A percentile compares a stretch with the other conserved stretches of the same genome.
Evolutionary conservation across 2,888 invertebrate species (phyloP).

Genomic region (Micropterix aruncella): DNA sequence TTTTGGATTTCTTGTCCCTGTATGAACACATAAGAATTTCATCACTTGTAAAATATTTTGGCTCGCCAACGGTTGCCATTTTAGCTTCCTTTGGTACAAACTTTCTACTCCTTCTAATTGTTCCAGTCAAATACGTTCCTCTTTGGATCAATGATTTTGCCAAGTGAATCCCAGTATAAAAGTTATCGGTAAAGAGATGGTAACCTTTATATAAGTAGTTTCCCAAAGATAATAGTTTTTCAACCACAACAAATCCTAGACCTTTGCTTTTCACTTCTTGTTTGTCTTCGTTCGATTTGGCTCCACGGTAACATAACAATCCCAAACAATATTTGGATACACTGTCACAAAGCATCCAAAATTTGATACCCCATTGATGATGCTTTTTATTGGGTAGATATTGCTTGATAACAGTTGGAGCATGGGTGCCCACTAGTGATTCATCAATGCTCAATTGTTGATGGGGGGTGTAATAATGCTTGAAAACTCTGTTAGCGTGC

Average conservation of each 20-base stretch:
- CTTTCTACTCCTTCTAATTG: conserved; percentile 11
- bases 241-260: conserved; percentile 9
- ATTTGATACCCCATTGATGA: conserved; percentile 11
- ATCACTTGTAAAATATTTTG: conserved; percentile 10
- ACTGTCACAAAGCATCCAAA: conserved; percentile 13
- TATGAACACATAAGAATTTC: conserved; percentile 11
- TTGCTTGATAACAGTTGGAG: conserved; percentile 11
- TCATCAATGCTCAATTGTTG: conserved; percentile 13
- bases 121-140: conserved; percentile 10
- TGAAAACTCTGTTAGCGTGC: conserved; percentile 13
- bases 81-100: conserved; percentile 9
- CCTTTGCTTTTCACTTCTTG: conserved; percentile 10
- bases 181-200: conserved; percentile 12
- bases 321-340: conserved; percentile 11
- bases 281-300: conserved; percentile 9
- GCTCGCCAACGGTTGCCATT: conserved; percentile 7
- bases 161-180: conserved; percentile 10
- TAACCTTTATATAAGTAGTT: conserved; percentile 12
- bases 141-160: conserved; percentile 8
- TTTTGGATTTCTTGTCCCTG: conserved; percentile 12
- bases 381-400: conserved; percentile 14
- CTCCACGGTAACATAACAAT: conserved; percentile 12
- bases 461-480: conserved; percentile 10
- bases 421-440: conserved; percentile 14
- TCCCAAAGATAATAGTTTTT: conserved; percentile 10